These are phyloP conservation scores for Tychaedon coryphoeus DNA, from an alignment of 2,113 vertebrate species.

Conservation along the genomic window DNA sequence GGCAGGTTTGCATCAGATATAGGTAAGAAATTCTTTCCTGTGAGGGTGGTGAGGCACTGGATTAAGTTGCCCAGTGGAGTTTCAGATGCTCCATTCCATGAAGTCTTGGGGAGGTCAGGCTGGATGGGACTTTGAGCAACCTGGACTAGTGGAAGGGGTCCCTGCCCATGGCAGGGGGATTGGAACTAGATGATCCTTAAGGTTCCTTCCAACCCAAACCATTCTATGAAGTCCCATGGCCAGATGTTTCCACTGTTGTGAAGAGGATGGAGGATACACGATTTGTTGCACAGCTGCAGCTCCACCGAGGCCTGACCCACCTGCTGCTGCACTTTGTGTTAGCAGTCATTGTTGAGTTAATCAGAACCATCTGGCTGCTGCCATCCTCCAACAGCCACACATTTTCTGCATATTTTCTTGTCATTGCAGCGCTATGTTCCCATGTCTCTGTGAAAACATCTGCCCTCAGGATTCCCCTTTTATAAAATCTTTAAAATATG, in stretches of 20 bases:
- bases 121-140: neutral
- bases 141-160: neutral
- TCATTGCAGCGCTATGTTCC: neutral
- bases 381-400: neutral
- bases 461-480: conserved; percentile 5
- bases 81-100: neutral
- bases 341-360: neutral
- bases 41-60: neutral
- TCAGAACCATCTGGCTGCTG: conserved; percentile 22
- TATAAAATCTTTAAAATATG: conserved; percentile 3
- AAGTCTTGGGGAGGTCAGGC: neutral
- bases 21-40: neutral
- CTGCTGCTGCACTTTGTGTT: neutral
- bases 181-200: neutral
- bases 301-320: neutral
- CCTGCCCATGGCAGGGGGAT: neutral
- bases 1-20: neutral
- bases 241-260: neutral
- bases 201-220: neutral
- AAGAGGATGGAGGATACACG: neutral
- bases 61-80: neutral
- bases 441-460: conserved; percentile 20
- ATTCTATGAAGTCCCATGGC: neutral
- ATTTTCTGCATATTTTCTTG: conserved; percentile 43
- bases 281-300: neutral